Evolutionary conservation across 2,797 vertebrate genomes (phyloP).

Genomic region (Myripristis jacobus): DNA sequence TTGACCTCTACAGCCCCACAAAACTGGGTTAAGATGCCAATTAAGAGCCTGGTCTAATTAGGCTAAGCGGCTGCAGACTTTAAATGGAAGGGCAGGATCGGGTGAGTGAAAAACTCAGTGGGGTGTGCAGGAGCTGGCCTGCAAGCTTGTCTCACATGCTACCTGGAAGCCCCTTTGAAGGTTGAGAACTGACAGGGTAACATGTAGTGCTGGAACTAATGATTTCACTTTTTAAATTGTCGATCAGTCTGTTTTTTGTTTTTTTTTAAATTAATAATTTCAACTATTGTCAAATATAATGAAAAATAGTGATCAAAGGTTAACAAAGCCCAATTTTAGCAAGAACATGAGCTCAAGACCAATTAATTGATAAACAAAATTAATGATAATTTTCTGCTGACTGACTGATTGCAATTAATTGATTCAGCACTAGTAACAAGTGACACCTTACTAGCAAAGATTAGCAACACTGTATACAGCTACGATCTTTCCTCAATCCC

Average conservation of each 20-base stretch:
- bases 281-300: too few relatives aligned
- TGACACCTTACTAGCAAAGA: constrained; percentile 23
- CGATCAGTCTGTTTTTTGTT: too few relatives aligned
- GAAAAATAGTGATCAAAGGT: too few relatives aligned
- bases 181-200: constrained; percentile 61
- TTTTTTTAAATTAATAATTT: too few relatives aligned
- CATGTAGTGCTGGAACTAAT: too few relatives aligned
- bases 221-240: too few relatives aligned
- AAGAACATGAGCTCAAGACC: too few relatives aligned
- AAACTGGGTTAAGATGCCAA: constrained; percentile 77
- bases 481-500: constrained; percentile 15
- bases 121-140: constrained; percentile 42
- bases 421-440: too few relatives aligned
- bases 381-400: too few relatives aligned
- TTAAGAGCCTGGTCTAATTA: constrained; percentile 77
- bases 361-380: too few relatives aligned
- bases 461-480: not conserved
- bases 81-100: constrained; percentile 48
- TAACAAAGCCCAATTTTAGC: too few relatives aligned
- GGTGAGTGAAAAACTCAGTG: constrained; percentile 46
- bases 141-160: constrained; percentile 25
- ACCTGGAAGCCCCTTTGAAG: constrained; percentile 40
- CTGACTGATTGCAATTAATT: too few relatives aligned
- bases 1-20: constrained; percentile 53
- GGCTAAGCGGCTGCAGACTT: constrained; percentile 66